Percentiles rank a stretch among this genome's conserved stretches.
Evolutionary conservation across 1,140 invertebrate species (phyloP).

Genomic region (Panulirus ornatus): DNA sequence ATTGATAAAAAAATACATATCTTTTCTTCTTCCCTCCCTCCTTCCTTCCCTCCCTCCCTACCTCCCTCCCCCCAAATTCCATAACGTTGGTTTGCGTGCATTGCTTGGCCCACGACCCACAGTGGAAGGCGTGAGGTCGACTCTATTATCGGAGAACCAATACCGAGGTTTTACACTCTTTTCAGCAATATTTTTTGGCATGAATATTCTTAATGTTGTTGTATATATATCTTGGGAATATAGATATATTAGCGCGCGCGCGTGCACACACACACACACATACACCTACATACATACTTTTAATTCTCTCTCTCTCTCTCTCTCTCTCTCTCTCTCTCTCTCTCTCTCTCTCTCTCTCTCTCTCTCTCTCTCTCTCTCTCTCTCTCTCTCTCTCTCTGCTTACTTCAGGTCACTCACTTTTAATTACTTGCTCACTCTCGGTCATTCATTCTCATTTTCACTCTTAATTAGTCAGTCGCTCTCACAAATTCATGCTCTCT

Average conservation of each 20-base stretch:
- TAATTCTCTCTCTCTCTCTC: constrained; percentile 12
- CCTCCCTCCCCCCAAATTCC: too few relatives aligned
- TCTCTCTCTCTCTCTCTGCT: constrained; percentile 21
- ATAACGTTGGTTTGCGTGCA: background rate
- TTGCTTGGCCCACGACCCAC: background rate
- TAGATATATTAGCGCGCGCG: background rate
- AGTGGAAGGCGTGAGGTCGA: background rate
- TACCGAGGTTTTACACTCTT: too few relatives aligned
- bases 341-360: constrained; percentile 25
- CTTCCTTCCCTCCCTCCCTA: background rate
- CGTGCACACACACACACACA: constrained; percentile 3
- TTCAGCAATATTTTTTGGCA: background rate
- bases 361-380: background rate
- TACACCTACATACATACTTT: background rate
- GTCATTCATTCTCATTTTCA: constrained; percentile 16
- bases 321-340: constrained; percentile 4
- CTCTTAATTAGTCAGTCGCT: background rate
- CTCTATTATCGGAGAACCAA: background rate
- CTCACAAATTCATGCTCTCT: background rate
- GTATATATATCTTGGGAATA: background rate
- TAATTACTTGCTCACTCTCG: background rate
- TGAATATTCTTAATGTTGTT: background rate
- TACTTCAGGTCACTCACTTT: background rate
- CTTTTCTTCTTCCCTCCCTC: too few relatives aligned
- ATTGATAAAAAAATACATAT: too few relatives aligned